Evolutionary conservation across 2,797 vertebrate genomes (phyloP), one percentile per base, ranked within the genome.

Genomic region (Morus bassanus): DNA sequence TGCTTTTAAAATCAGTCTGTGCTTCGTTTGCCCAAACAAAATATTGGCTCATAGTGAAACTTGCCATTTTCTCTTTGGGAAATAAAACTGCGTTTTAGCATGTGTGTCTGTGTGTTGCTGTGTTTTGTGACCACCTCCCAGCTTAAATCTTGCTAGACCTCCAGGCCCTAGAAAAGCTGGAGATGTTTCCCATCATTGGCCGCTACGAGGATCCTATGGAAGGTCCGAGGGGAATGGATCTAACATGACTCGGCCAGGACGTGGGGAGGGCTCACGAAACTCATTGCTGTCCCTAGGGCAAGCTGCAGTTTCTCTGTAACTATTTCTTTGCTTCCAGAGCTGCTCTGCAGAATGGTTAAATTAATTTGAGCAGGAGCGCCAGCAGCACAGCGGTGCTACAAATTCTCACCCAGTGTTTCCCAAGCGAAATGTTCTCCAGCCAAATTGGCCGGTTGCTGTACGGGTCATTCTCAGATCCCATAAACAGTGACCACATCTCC

Each of bases 151-250:
- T 45, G 0, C 50, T 11, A 13, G 31, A 57, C 18, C 19, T 83
- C n/a, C 69, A 78, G 65, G 46, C 31, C 79, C 12, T 18, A 22
- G 65, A 48, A 65, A 95, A 79, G 16, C 69, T n/a, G 46, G 76
- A 81, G 76, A 6, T 63, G 14, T 61, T 89, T 81, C 76, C 85
- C 54, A 33, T 28, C 43, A 4, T 17, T 51, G 57, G 23, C 61
- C 3, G 1, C 37, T 22, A 3, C 4, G 1, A 39, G 50, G 57
- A 76, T 65, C 23, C 59, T 19, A 1, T 5, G 33, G 68, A 73
- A 30, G 10, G 27, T 72, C 21, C 0, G 0, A 56, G 39, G 13
- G 65, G 7, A 56, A 3, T 1, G 0, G 76, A 35, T 68, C 53
- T 54, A 65, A 43, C 1, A 5, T 0, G 1, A 50, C 33, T 17